Base-by-base conservation (phyloP, 2,113 vertebrate species). In the Carassius gibelio region DNA sequence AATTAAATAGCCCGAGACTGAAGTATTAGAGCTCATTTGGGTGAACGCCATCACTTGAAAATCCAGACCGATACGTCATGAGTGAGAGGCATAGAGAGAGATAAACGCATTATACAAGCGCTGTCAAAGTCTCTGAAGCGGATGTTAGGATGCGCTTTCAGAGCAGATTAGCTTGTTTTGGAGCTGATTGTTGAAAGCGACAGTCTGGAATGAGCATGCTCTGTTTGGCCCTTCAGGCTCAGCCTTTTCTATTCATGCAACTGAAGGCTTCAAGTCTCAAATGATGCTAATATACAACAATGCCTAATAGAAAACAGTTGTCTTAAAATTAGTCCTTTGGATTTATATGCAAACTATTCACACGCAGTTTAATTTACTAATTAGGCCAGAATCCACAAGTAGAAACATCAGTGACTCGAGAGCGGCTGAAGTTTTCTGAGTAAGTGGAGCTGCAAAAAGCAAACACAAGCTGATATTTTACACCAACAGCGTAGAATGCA, bases 61-160 rank as follows among this genome's bases (percentile, higher is more conserved):
- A 36, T 81, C 6, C 59, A 82, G 88, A 91, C 82, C 68, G 1
- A 88, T 61, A 84, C 82, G 82, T 85, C 86, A 42, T 52, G 17
- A n/a, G 81, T 87, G 85, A 89, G 84, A 89, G 86, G 76, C 82
- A 86, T 89, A 89, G 81, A 89, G 87, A 91, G 62, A 69, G 83
- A 81, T 86, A 86, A 78, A 82, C 85, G 69, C 85, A 86, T 85
- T 89, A 83, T 92, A 90, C 92, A 90, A 90, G 87, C 82, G 89
- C 86, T 91, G 88, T 91, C 90, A 92, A 84, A 90, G 90, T 90
- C 81, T 90, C 81, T 91, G 87, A 89, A 85, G 81, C 85, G 69
- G 81, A 83, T 91, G 88, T 89, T 90, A 90, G 90, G 85, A 92
- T 61, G 83, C 72, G 36, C 82, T 89, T 92, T 92, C 82, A 87